Evolutionary conservation across 2,113 vertebrate genomes (phyloP), one percentile per base, ranked within the genome.

Genomic region (Charadrius vociferus): DNA sequence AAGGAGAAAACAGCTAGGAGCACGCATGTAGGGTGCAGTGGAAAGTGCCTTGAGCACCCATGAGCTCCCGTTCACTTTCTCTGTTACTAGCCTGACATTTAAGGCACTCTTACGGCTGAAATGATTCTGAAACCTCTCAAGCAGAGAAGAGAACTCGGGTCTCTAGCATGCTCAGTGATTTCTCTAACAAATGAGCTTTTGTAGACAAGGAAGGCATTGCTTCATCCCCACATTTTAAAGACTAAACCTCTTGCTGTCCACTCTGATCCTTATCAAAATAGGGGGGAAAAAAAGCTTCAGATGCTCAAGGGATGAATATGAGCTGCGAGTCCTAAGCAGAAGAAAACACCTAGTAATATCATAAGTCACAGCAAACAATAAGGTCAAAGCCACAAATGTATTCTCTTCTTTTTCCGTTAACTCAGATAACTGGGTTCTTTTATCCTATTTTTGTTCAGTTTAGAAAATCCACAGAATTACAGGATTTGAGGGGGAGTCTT

Each of bases 251-350:
- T 50, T 47, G 18, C 41, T 49, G 41, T 32, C 34, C 8, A 26
- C 16, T 62, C 26, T 52, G 39, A 14, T 79, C 67, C 32, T 89
- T 65, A 49, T 14, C 52, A 74, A 74, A 81, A 92, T 4, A 11
- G 2, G 2, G 6, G 4, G 5, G 8, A 9, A 36, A 47, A 10
- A n/a, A 58, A 8, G 2, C 6, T 59, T 34, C n/a, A 61, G 26
- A 36, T 79, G 15, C 7, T 65, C 23, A 78, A 59, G 7, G 8
- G 45, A 66, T 22, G 11, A 61, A 61, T 52, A 45, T 45, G 17
- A 90, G 19, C 37, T 56, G 4, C 1, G 6, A 77, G 17, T 39
- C 68, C 30, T 61, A 67, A 61, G n/a, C 10, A 67, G 36, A 81
- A 78, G 27, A 19, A 36, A 32, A 8, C 12, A 67, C 2, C 12